Evolutionary conservation across 2,888 invertebrate species (phyloP).

Genomic region (Gymnocheta viridis): DNA sequence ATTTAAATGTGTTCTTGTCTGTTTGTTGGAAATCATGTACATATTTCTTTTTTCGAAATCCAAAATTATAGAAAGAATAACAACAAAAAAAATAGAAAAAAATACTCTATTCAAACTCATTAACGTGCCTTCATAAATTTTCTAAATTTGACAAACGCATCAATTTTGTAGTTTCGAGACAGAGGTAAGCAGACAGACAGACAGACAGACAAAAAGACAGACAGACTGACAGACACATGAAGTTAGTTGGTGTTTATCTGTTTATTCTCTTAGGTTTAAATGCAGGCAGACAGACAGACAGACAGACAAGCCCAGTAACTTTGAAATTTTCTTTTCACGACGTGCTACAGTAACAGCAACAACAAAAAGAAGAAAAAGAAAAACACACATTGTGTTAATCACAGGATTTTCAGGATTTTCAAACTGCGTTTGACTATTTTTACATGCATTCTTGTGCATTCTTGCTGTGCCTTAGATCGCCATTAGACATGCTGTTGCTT

Average conservation of each 20-base stretch:
- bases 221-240: background rate
- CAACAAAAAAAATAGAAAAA: background rate
- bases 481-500: conserved; percentile 44
- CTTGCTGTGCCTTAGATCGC: conserved; percentile 13
- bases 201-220: conserved; percentile 3
- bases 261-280: background rate
- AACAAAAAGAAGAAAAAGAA: background rate
- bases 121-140: conserved; percentile 67
- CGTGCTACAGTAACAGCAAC: background rate
- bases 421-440: background rate
- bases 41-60: background rate
- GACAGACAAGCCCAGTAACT: background rate
- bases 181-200: background rate
- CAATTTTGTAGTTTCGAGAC: conserved; percentile 39
- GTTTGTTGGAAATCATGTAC: conserved; percentile 5
- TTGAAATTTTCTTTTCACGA: background rate
- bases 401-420: conserved; percentile 43
- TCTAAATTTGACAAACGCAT: conserved; percentile 63
- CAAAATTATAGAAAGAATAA: background rate
- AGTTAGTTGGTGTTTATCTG: conserved; percentile 2
- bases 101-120: conserved; percentile 58
- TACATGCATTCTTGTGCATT: conserved; percentile 14
- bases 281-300: background rate
- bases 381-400: conserved; percentile 22
- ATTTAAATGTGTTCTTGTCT: conserved; percentile 10